A percentile compares a stretch with the other conserved stretches of the same genome.
Evolutionary conservation across 2,113 vertebrate species (phyloP).

Genomic region (Platycercus adscitus): DNA sequence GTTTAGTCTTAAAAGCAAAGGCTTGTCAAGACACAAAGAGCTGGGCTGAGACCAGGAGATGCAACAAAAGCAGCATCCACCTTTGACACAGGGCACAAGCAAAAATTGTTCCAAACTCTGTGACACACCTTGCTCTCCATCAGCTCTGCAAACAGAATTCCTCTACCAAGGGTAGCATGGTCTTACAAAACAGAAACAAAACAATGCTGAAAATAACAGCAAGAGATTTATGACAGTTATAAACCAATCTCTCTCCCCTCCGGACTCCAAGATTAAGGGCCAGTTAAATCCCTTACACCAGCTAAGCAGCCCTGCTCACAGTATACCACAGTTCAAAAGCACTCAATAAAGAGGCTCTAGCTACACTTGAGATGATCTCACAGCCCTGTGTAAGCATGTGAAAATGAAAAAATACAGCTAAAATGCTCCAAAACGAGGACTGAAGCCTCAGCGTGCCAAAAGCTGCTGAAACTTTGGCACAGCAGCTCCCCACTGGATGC

Average conservation of each 20-base stretch:
- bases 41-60: not conserved
- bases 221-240: not conserved
- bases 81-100: not conserved
- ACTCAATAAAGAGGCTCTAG: not conserved
- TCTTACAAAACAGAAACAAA: not conserved
- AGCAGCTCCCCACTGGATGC: rapidly evolving
- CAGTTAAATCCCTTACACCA: not conserved
- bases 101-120: not conserved
- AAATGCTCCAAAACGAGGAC: not conserved
- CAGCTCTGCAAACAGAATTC: not conserved
- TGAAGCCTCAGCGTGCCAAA: not conserved
- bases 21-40: not conserved
- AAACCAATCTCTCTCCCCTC: not conserved
- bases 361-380: not conserved
- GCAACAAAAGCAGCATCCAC: not conserved
- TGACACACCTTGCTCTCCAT: not conserved
- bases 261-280: constrained; percentile 4
- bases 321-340: not conserved
- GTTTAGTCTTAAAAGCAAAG: not conserved
- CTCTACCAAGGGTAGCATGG: not conserved
- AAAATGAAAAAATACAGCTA: not conserved
- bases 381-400: rapidly evolving
- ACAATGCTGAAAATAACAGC: not conserved
- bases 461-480: not conserved
- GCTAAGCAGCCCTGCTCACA: not conserved